Evolutionary conservation across 2,113 vertebrate genomes (phyloP).

Genomic region (Astur gentilis): DNA sequence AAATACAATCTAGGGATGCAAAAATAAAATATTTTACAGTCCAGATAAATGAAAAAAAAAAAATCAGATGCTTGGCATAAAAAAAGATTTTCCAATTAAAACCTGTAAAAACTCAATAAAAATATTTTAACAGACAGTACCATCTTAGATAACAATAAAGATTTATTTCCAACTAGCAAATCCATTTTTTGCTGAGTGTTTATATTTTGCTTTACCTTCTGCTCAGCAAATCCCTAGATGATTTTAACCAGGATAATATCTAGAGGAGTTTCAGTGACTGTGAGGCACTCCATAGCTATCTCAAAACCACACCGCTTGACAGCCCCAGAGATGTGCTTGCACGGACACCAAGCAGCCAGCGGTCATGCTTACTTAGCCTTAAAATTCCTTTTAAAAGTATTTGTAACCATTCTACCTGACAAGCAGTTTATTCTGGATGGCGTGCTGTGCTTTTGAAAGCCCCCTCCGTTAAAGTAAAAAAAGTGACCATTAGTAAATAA

Average conservation of each 20-base stretch:
- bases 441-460: background rate
- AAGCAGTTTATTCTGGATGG: background rate
- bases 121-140: background rate
- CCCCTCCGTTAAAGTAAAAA: background rate
- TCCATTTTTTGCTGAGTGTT: background rate
- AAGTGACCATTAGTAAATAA: background rate
- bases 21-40: constrained; percentile 15
- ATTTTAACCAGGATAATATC: background rate
- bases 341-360: background rate
- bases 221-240: background rate
- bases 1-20: background rate
- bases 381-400: constrained; percentile 6
- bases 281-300: background rate
- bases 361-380: background rate
- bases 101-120: background rate
- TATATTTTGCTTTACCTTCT: background rate
- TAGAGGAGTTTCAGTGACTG: background rate
- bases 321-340: background rate
- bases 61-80: background rate
- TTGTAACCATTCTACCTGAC: background rate
- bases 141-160: background rate
- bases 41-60: background rate
- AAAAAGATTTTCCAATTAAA: background rate
- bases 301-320: background rate
- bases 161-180: background rate